phyloP scores from a whole-genome alignment of 2,113 vertebrate genomes.

The Empidonax traillii region DNA sequence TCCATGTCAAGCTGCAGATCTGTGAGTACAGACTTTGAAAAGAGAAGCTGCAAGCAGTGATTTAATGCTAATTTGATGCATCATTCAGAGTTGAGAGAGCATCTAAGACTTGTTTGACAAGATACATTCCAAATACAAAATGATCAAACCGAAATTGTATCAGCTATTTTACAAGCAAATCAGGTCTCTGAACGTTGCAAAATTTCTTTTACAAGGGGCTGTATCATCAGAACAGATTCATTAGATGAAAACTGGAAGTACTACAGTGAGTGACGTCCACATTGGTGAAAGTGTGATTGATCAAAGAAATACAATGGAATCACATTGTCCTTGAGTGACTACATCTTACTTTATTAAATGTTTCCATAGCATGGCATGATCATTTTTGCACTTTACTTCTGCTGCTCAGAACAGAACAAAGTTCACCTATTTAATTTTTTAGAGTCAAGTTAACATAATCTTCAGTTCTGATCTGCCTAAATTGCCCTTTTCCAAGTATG shows the following conservation, averaged over 20 bases:
- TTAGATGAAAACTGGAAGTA: constrained; percentile 21
- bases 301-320: background rate
- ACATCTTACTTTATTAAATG: background rate
- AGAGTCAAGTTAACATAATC: background rate
- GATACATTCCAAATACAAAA: constrained; percentile 23
- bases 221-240: background rate
- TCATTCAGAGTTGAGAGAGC: background rate
- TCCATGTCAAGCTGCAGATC: background rate
- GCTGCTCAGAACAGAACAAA: background rate
- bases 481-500: background rate
- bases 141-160: constrained; percentile 28
- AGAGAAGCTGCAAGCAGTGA: background rate
- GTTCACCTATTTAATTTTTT: background rate
- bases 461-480: background rate
- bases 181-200: background rate
- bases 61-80: constrained; percentile 47
- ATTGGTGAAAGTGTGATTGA: background rate
- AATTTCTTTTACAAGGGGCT: background rate
- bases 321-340: background rate
- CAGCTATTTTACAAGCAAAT: constrained; percentile 23
- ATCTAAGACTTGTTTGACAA: constrained; percentile 27
- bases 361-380: background rate
- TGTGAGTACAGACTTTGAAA: background rate
- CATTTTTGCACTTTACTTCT: background rate
- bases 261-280: background rate